phyloP scores from a whole-genome alignment of 1,140 invertebrate species.

The Drosophila guanche region DNA sequence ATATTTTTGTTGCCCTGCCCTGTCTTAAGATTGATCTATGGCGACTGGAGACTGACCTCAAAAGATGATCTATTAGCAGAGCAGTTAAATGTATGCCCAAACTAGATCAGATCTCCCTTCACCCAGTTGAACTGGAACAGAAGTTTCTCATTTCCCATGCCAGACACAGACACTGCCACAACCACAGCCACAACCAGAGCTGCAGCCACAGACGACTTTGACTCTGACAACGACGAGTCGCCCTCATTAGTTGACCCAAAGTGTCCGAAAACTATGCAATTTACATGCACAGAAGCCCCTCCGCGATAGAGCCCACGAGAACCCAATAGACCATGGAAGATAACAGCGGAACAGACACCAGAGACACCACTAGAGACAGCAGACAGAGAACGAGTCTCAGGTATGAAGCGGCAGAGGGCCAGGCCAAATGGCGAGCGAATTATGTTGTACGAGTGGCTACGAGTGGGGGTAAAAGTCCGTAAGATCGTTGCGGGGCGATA shows the following conservation, averaged over 20 bases:
- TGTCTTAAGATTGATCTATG: not conserved
- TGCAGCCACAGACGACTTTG: conserved; percentile 22
- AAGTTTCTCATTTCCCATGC: conserved; percentile 57
- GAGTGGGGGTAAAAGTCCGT: conserved; percentile 7
- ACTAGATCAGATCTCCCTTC: conserved; percentile 28
- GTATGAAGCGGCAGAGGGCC: conserved; percentile 29
- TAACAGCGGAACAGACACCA: conserved; percentile 48
- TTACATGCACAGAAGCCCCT: conserved; percentile 74
- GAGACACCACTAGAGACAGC: conserved; percentile 1
- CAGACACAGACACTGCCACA: no score
- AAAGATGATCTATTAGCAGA: not conserved
- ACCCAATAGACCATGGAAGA: conserved; percentile 74
- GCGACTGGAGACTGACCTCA: not conserved
- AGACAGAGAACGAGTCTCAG: conserved; percentile 41
- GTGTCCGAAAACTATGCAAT: conserved; percentile 78
- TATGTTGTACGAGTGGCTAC: conserved; percentile 59
- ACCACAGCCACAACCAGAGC: not conserved
- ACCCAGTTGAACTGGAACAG: conserved; percentile 31
- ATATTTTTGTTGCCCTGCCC: conserved; percentile 13
- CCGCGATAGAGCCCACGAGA: conserved; percentile 58
- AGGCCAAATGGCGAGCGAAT: conserved; percentile 51
- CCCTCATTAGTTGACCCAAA: conserved; percentile 78
- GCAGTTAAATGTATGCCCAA: not conserved
- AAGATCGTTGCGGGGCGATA: conserved; percentile 74
- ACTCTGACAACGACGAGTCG: conserved; percentile 40